Evolutionary conservation across 2,888 invertebrate genomes (phyloP).

Genomic region (Phymatocera aterrima): DNA sequence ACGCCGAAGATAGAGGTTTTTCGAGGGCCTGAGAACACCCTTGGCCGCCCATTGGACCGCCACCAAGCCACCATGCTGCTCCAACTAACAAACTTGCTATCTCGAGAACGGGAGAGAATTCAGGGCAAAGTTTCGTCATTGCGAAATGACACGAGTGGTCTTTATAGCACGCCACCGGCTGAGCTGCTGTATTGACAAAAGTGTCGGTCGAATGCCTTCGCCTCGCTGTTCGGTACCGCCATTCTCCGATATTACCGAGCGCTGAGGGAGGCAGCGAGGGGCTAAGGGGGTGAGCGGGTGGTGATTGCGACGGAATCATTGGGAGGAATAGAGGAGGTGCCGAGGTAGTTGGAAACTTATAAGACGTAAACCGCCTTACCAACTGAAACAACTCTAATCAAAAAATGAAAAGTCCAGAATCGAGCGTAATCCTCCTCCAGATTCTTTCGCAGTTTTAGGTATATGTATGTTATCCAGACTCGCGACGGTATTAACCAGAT

Average conservation of each 20-base stretch:
- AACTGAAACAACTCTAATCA: constrained; percentile 46
- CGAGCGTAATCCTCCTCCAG: constrained; percentile 38
- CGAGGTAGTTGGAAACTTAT: constrained; percentile 72
- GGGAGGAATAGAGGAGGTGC: constrained; percentile 75
- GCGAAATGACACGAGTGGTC: constrained; percentile 79
- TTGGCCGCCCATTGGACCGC: constrained; percentile 47
- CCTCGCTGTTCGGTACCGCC: constrained; percentile 73
- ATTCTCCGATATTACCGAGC: constrained; percentile 74
- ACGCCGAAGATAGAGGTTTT: constrained; percentile 33
- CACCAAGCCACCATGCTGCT: constrained; percentile 64
- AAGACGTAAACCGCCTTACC: constrained; percentile 68
- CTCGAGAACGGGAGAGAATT: constrained; percentile 65
- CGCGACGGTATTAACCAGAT: too few species aligned
- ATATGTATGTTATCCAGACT: background rate
- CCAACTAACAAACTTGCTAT: constrained; percentile 64
- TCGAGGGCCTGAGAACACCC: constrained; percentile 43
- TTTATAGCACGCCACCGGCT: constrained; percentile 75
- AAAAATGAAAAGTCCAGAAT: constrained; percentile 44
- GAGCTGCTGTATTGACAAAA: constrained; percentile 76
- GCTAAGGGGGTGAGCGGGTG: constrained; percentile 55
- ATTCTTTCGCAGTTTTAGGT: background rate
- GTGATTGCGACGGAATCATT: constrained; percentile 76
- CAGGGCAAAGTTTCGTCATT: constrained; percentile 78
- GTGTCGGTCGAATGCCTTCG: constrained; percentile 75
- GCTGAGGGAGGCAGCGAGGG: constrained; percentile 52